These are phyloP conservation scores for Hydrozoanthus gracilis DNA, from an alignment of 92 coral and sea anemone genomes.

Conservation along the genomic window DNA sequence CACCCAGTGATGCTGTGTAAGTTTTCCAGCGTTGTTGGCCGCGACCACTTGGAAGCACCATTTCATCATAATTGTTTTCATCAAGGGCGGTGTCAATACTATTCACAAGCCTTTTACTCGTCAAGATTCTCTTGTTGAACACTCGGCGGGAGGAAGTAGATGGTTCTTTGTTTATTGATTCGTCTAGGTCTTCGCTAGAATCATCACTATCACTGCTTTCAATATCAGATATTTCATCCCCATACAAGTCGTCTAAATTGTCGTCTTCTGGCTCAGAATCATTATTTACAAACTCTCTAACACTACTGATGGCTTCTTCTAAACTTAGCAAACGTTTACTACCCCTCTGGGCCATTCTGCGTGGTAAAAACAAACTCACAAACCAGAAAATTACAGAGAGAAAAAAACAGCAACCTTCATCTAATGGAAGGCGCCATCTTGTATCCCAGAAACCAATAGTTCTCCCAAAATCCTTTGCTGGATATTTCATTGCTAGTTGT, in stretches of 20 bases:
- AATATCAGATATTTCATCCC: neutral
- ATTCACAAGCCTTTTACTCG: slow-evolving; percentile 1
- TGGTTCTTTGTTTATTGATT: no score
- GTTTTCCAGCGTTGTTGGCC: slow-evolving; percentile 10
- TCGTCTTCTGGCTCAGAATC: neutral
- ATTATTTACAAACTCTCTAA: neutral
- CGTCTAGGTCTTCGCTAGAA: no score
- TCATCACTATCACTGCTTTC: no score
- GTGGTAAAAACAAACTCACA: neutral
- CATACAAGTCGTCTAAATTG: neutral
- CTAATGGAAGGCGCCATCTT: neutral
- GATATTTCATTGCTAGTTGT: no score
- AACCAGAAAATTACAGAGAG: neutral
- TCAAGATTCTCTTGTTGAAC: neutral
- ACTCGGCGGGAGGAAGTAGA: neutral
- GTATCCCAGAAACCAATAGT: slow-evolving; percentile 4
- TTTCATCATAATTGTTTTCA: slow-evolving; percentile 6
- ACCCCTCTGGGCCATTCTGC: neutral
- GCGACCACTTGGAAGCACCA: neutral
- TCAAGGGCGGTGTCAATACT: slow-evolving; percentile 16
- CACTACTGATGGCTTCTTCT: slow-evolving; percentile 18
- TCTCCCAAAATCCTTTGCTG: slow-evolving; percentile 9
- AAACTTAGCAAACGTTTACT: slow-evolving; percentile 1
- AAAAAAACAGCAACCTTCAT: slow-evolving; percentile 5
- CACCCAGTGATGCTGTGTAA: neutral